Evolutionary conservation across 37 sponge, comb jelly and placozoan genomes (phyloP).

Genomic region (Amphimedon queenslandica): DNA sequence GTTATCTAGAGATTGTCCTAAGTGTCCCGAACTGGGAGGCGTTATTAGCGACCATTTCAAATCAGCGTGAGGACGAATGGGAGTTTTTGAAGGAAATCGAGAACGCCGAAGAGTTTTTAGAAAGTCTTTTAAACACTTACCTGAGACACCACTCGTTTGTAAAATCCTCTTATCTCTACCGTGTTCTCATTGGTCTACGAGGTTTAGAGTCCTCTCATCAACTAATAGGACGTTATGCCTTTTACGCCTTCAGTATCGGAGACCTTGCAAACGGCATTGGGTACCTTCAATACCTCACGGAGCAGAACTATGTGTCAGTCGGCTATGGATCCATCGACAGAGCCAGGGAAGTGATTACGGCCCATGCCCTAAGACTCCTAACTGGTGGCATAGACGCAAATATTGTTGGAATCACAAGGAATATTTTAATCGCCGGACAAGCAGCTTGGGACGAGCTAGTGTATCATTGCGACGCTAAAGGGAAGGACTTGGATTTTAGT

Average conservation of each 20-base stretch:
- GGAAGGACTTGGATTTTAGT: neutral
- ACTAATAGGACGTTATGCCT: slow-evolving; percentile 33
- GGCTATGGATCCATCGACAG: slow-evolving; percentile 51
- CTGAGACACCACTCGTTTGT: slow-evolving; percentile 33
- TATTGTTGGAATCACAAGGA: slow-evolving; percentile 53
- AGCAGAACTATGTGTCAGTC: slow-evolving; percentile 44
- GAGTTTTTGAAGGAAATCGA: slow-evolving; percentile 49
- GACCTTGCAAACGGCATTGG: slow-evolving; percentile 54
- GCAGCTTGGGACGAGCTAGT: slow-evolving; percentile 50
- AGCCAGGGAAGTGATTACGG: slow-evolving; percentile 74
- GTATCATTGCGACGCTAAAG: slow-evolving; percentile 41
- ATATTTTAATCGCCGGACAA: slow-evolving; percentile 38
- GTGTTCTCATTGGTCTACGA: slow-evolving; percentile 59
- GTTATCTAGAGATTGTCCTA: slow-evolving; percentile 50
- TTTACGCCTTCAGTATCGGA: slow-evolving; percentile 77
- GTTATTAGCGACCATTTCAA: slow-evolving; percentile 51
- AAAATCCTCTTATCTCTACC: slow-evolving; percentile 72
- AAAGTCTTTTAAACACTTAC: slow-evolving; percentile 53
- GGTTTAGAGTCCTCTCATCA: slow-evolving; percentile 16
- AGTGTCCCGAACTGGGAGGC: slow-evolving; percentile 41
- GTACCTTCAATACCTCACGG: slow-evolving; percentile 51
- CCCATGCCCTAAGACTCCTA: slow-evolving; percentile 66
- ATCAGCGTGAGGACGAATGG: slow-evolving; percentile 71
- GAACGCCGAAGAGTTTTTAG: slow-evolving; percentile 12
- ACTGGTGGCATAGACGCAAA: slow-evolving; percentile 69